Percentiles rank a stretch among this genome's conserved stretches.
phyloP scores from a whole-genome alignment of 2,888 invertebrate genomes.

The Bursaphelenchus okinawaensis region DNA sequence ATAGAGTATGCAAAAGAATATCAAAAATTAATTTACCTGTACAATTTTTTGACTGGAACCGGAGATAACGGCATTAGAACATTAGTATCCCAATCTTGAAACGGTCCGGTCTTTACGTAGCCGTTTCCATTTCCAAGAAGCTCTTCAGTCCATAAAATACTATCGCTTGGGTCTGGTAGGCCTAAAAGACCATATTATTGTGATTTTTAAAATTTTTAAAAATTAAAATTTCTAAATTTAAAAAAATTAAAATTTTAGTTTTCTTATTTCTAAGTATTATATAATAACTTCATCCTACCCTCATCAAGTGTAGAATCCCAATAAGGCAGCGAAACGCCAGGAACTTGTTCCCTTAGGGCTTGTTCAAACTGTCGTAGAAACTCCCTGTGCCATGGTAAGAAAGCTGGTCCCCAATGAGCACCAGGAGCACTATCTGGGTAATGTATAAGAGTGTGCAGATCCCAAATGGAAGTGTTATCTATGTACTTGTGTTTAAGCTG shows the following conservation, averaged over 20 bases:
- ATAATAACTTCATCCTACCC: conserved; percentile 23
- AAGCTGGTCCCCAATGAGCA: conserved; percentile 32
- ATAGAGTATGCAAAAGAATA: no score
- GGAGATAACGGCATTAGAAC: conserved; percentile 49
- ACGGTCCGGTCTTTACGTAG: conserved; percentile 41
- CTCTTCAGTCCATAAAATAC: conserved; percentile 52
- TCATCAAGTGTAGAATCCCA: conserved; percentile 56
- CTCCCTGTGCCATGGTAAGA: conserved; percentile 53
- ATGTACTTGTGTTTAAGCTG: conserved; percentile 40
- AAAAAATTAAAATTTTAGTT: no score
- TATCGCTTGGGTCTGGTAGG: conserved; percentile 53
- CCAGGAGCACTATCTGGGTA: conserved; percentile 54
- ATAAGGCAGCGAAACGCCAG: conserved; percentile 47
- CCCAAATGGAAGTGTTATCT: conserved; percentile 54
- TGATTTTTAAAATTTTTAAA: neutral
- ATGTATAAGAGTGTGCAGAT: conserved; percentile 49
- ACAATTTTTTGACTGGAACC: conserved; percentile 52
- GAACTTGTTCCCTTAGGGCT: conserved; percentile 48
- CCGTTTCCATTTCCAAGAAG: conserved; percentile 56
- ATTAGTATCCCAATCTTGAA: conserved; percentile 55
- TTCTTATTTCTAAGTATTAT: neutral
- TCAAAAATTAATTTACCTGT: conserved; percentile 30
- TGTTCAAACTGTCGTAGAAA: conserved; percentile 55
- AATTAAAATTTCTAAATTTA: no score
- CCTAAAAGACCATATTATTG: no score